A percentile compares a stretch with the other conserved stretches of the same genome.
Conservation (phyloP, 2,797 vertebrate genomes). For the Poecilia velifera region DNA sequence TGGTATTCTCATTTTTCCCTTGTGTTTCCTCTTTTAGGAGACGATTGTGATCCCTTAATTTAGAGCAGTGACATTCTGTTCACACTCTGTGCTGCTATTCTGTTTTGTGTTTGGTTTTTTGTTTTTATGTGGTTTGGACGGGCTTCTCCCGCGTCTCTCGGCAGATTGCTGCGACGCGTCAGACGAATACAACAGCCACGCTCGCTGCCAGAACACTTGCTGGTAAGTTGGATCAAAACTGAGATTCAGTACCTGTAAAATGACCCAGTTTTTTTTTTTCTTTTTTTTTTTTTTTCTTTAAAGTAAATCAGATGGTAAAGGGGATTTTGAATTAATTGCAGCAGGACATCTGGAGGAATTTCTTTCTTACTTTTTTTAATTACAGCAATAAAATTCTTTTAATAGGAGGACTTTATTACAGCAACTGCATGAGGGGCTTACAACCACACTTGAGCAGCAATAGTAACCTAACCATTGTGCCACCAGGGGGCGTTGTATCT, state of each 20-base stretch:
- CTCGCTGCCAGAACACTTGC: conserved; percentile 78
- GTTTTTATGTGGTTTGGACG: conserved; percentile 34
- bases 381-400: background rate
- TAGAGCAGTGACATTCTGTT: conserved; percentile 11
- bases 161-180: conserved; percentile 83
- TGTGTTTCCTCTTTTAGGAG: background rate
- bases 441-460: background rate
- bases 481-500: conserved; percentile 80
- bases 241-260: conserved; percentile 51
- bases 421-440: background rate
- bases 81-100: conserved; percentile 24
- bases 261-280: background rate
- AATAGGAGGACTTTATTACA: conserved; percentile 1
- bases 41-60: background rate
- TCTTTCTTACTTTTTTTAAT: background rate
- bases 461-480: conserved; percentile 40
- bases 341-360: background rate
- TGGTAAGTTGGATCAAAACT: conserved; percentile 71
- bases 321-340: background rate
- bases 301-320: background rate
- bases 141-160: conserved; percentile 40
- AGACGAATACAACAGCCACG: conserved; percentile 78
- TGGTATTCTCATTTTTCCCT: background rate
- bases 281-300: background rate
- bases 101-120: conserved; percentile 23